These are phyloP conservation scores for Podarcis raffonei DNA, from an alignment of 2,113 vertebrate species.

Conservation along the genomic window DNA sequence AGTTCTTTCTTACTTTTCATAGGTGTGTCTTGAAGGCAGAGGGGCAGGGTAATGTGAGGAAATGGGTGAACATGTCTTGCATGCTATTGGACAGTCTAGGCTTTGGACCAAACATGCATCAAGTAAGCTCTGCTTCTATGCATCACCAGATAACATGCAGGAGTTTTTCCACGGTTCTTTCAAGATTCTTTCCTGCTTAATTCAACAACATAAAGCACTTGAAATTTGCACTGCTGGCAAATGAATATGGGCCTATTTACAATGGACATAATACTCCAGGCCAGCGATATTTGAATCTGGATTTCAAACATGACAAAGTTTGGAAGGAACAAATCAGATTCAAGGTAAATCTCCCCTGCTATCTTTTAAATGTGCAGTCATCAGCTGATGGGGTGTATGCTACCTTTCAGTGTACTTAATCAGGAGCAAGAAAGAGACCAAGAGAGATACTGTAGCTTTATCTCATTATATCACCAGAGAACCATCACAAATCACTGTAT, in stretches of 20 bases:
- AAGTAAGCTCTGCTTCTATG: not conserved
- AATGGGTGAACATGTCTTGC: rapidly evolving
- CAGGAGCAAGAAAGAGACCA: slow-evolving; percentile 21
- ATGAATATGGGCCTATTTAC: too few relatives aligned
- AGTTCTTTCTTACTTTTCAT: not conserved
- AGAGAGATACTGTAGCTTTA: slow-evolving; percentile 40
- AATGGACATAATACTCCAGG: not conserved
- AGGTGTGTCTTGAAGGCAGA: not conserved
- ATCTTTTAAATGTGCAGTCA: slow-evolving; percentile 8
- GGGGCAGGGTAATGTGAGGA: not conserved
- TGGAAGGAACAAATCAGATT: not conserved
- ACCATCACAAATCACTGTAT: slow-evolving; percentile 49
- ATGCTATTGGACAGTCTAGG: slow-evolving; percentile 33
- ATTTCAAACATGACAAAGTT: not conserved
- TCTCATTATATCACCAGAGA: slow-evolving; percentile 52
- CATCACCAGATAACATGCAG: too few relatives aligned
- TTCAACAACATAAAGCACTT: not conserved
- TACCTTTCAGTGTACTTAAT: not conserved
- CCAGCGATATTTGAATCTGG: not conserved
- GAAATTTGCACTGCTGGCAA: not conserved
- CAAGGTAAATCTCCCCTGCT: not conserved
- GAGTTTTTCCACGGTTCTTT: too few relatives aligned
- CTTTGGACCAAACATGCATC: not conserved
- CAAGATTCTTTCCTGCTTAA: not conserved
- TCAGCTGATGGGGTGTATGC: slow-evolving; percentile 8